Base-by-base conservation (phyloP, 1,140 invertebrate species). In the Drosophila azteca region DNA sequence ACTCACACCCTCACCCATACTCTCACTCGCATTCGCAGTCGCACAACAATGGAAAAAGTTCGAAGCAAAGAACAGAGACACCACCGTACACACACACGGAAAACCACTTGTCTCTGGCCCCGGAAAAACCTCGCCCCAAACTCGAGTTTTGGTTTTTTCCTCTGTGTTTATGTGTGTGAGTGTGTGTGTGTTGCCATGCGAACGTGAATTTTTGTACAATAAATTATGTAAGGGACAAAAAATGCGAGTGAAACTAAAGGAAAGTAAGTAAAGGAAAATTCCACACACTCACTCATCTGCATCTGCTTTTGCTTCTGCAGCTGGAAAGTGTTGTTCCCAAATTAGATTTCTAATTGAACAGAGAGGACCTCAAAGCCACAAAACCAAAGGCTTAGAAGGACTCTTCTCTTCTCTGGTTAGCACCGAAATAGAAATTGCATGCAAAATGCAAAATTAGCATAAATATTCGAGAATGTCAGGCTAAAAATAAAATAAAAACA, bases 151-250 rank as follows among this genome's bases (percentile, higher is more conserved):
- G 35, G 11, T 39, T 39, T 11, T 3, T 39, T 13, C 11, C 35
- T 8, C 6, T 58, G 7, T 20, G 52, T 24, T 39, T 55, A 6
- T 22, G 31, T 57, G 51, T 58, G 15, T 57, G 31, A 29, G 7
- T 51, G 15, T 57, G 31, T 45, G 7, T 51, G 69, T 76, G 74
- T 77, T 74, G 64, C 70, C 74, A 77, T 74, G 74, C 74, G 45
- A 69, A 77, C 64, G 54, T 51, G 43, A 53, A 46, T 60, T 60
- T 60, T 22, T 39, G 39, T 60, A 39, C 35, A 13, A 39, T 39
- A 39, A 39, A 39, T 39, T 39, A 39, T 39, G 35, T 39, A 39
- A 35, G 31, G 29, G 9, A 35, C 31, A 11, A 11, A 35, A 11
- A 35, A 13, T 39, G 35, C 35, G 9, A 39, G 9, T 39, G 35